Base-by-base conservation (phyloP, 2,888 invertebrate genomes). In the Drosophila recens region DNA sequence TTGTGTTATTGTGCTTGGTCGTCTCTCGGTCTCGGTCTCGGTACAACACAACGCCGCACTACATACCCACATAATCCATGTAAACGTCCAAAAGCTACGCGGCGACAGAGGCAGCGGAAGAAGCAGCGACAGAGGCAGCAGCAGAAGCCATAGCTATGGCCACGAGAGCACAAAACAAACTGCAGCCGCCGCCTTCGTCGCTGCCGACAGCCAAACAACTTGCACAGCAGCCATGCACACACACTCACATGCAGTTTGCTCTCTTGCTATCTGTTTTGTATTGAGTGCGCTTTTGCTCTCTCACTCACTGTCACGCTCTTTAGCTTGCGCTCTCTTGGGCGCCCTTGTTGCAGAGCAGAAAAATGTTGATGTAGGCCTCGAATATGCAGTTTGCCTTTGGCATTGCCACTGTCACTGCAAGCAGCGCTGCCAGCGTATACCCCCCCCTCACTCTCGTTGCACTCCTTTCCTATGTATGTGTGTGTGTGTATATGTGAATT, bases 331-430 rank as follows among this genome's bases (percentile, higher is more conserved):
- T 33, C 40, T 59, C 36, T 46, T 56, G 74, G 20, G 62, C 82
- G 85, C 85, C 82, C 80, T 78, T 84, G 82, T 56, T 74, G 71
- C 75, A 59, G 72, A 73, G 70, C 63, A 49, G 48, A 79, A 87
- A 85, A 85, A 85, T 87, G 90, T 87, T 87, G 87, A 87, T 90
- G 87, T 86, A 90, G 87, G 87, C 87, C 90, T 87, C 81, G 82
- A 82, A 85, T 71, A 88, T 89, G 88, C 90, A 89, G 87, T 87
- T 89, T 88, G 87, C 90, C 87, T 89, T 87, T 87, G 90, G 86
- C 90, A 89, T 85, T 89, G 86, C 90, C 86, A 87, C 90, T 89
- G 86, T 84, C 86, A 89, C 72, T 86, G 86, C 78, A 77, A 71
- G 79, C 81, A 86, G 87, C 79, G 77, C 84, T 62, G 76, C 54